Evolutionary conservation across 2,888 invertebrate genomes (phyloP), one percentile per base, ranked within the genome.

Genomic region (Andrena haemorrhoa): DNA sequence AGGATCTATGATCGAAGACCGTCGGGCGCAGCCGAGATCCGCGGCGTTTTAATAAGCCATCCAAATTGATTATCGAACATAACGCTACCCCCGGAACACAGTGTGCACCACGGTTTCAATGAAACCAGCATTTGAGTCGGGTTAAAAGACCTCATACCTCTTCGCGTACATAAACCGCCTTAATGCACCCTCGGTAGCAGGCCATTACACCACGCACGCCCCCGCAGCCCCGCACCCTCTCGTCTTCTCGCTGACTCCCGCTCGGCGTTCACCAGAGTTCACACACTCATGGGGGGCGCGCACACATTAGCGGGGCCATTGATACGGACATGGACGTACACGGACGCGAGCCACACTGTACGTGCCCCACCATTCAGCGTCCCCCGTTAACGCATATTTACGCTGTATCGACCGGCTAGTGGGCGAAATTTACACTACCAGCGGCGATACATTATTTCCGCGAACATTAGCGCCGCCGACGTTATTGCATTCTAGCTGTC

Each of bases 161-260:
- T 79, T 77, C 81, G 85, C 85, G 85, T 87, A 87, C 88, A 89
- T 87, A 89, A 91, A 91, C 90, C 91, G 87, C 91, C 90, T 91
- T 91, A 91, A 91, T 91, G 91, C 90, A 91, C 90, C 90, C 89
- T 89, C 88, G 86, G 87, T 79, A 88, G 90, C 91, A 85, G 88
- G 86, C 91, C 91, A 91, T 91, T 91, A 91, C 90, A 87, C 91
- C 89, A 85, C 85, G 85, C 84, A 81, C 66, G 64, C 74, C 79
- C 71, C 66, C 33, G 35, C n/a, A 1, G 31, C 8, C 53, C 23
- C n/a, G 20, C 71, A 58, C 63, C 63, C 72, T 51, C 75, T 26
- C 72, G 31, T 65, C 74, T 63, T 65, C 68, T 53, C 61, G 41
- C 58, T 69, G 78, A 74, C 82, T 83, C 70, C 77, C 61, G 63